Percentiles rank a stretch among this genome's conserved stretches.
phyloP scores from a whole-genome alignment of 1,140 invertebrate species.

The Gryllus bimaculatus region DNA sequence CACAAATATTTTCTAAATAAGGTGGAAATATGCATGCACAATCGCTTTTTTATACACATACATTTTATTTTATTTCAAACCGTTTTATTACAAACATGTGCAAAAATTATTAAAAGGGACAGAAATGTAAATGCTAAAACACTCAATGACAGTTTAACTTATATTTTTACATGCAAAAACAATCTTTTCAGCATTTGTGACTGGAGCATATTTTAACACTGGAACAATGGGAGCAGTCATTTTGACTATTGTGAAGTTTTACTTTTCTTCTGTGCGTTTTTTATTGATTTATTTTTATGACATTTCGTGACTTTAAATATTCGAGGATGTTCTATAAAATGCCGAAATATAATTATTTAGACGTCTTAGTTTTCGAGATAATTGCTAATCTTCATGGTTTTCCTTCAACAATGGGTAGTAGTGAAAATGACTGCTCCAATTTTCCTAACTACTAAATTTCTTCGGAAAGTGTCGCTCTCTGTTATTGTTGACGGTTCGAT shows the following conservation, averaged over 20 bases:
- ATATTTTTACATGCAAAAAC: too few relatives aligned
- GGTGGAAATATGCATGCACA: too few relatives aligned
- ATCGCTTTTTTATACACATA: too few relatives aligned
- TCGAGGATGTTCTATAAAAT: neutral
- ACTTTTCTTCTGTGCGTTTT: neutral
- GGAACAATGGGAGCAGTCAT: neutral
- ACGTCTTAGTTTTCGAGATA: neutral
- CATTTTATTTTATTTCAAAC: too few relatives aligned
- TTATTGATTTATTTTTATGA: neutral
- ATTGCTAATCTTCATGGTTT: neutral
- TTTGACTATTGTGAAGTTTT: neutral
- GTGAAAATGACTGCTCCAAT: neutral
- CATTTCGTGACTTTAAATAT: neutral
- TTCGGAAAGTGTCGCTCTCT: neutral
- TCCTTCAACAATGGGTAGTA: neutral
- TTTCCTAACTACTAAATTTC: neutral
- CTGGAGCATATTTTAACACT: too few relatives aligned
- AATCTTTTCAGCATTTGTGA: too few relatives aligned
- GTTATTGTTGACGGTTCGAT: neutral
- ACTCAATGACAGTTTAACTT: too few relatives aligned
- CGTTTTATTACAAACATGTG: too few relatives aligned
- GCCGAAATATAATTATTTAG: neutral
- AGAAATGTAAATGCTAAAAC: too few relatives aligned
- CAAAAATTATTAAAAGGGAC: too few relatives aligned
- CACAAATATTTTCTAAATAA: too few relatives aligned